A percentile compares a stretch with the other conserved stretches of the same genome.
Conservation (phyloP, 1,140 invertebrate genomes). For the Pantala flavescens region DNA sequence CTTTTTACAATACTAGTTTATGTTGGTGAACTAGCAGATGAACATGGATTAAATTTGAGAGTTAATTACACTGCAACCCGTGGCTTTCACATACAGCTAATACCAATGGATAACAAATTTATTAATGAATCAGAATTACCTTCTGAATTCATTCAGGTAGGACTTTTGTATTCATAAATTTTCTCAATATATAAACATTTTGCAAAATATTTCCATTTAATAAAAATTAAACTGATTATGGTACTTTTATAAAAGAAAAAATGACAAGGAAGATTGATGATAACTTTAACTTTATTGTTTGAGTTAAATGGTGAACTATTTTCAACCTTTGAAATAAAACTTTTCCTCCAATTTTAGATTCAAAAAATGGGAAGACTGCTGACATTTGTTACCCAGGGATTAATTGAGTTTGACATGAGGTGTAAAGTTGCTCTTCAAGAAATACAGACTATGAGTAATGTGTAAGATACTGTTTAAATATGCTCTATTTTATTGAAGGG, state of each 20-base stretch:
- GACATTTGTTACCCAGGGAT: conserved; percentile 66
- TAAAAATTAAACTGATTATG: neutral
- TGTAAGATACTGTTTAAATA: conserved; percentile 42
- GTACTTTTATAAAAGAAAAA: too few species aligned
- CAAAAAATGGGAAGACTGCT: conserved; percentile 47
- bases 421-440: conserved; percentile 62
- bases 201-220: conserved; percentile 18
- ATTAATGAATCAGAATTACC: conserved; percentile 49
- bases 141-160: conserved; percentile 53
- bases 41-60: conserved; percentile 52
- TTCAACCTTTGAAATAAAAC: too few species aligned
- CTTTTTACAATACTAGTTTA: conserved; percentile 32
- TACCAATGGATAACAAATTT: conserved; percentile 37
- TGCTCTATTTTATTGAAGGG: too few species aligned
- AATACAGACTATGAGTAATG: conserved; percentile 67
- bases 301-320: too few species aligned
- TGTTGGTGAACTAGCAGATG: conserved; percentile 50
- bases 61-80: conserved; percentile 52
- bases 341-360: conserved; percentile 39
- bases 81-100: conserved; percentile 64
- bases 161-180: conserved; percentile 15
- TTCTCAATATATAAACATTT: too few species aligned
- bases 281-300: too few species aligned
- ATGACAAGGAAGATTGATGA: too few species aligned
- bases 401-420: conserved; percentile 57